These are phyloP conservation scores for Scaptomyza cyrtandrae DNA, from an alignment of 2,888 invertebrate genomes.

Conservation along the genomic window DNA sequence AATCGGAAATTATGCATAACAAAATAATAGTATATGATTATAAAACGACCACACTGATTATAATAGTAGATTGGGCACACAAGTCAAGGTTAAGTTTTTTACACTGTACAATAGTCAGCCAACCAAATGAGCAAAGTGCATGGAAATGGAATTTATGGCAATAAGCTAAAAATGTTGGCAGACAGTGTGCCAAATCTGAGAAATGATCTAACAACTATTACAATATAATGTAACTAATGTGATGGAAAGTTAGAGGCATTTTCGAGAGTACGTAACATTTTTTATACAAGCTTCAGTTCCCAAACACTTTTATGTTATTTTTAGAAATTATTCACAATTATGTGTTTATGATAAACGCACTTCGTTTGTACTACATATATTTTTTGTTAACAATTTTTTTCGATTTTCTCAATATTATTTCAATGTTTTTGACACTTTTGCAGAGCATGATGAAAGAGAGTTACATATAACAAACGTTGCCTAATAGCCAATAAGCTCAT, in stretches of 20 bases:
- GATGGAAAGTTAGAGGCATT: no score
- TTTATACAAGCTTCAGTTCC: no score
- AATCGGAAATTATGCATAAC: slow-evolving; percentile 1
- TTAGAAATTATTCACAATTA: no score
- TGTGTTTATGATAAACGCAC: no score
- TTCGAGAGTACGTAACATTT: no score
- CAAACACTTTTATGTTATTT: no score
- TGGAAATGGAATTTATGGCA: not conserved
- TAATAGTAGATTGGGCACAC: not conserved
- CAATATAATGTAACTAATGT: not conserved
- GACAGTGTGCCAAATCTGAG: not conserved
- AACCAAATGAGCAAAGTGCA: not conserved
- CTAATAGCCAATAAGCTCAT: not conserved
- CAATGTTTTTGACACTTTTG: no score
- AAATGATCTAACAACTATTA: not conserved
- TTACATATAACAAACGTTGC: not conserved
- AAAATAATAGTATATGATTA: slow-evolving; percentile 11
- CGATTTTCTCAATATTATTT: no score
- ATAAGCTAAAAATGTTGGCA: not conserved
- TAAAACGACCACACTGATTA: not conserved
- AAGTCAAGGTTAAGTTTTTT: slow-evolving; percentile 1
- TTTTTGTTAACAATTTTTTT: no score
- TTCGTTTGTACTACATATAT: no score
- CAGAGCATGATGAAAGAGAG: no score
- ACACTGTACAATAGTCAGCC: not conserved